phyloP scores from a whole-genome alignment of 2,113 vertebrate species.

The Centropus unirufus region DNA sequence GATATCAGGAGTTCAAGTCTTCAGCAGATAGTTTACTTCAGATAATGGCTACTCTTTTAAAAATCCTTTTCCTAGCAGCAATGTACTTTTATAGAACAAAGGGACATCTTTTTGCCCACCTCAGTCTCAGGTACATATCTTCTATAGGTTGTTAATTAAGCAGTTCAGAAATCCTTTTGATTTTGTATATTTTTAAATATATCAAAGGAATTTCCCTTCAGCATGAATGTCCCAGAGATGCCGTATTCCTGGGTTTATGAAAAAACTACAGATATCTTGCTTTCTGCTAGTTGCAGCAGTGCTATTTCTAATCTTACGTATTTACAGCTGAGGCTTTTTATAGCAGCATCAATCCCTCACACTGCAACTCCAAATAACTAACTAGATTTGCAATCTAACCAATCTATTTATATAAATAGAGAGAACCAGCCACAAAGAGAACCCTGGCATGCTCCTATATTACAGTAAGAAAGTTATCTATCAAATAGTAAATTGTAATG shows the following conservation, averaged over 20 bases:
- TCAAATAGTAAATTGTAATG: constrained; percentile 7
- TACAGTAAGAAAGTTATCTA: neutral
- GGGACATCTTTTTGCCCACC: constrained; percentile 53
- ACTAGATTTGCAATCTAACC: constrained; percentile 35
- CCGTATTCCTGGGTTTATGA: constrained; percentile 41
- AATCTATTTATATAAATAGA: constrained; percentile 10
- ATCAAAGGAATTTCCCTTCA: constrained; percentile 54
- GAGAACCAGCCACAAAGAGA: constrained; percentile 3
- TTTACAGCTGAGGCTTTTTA: constrained; percentile 38
- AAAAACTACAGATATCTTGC: constrained; percentile 55
- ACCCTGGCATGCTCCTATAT: neutral
- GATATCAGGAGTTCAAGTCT: constrained; percentile 30
- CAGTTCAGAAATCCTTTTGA: constrained; percentile 47
- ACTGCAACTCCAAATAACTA: constrained; percentile 20
- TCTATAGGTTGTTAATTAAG: constrained; percentile 72
- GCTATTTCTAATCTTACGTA: constrained; percentile 56
- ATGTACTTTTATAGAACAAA: constrained; percentile 68
- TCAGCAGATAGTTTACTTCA: constrained; percentile 35
- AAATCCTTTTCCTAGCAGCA: constrained; percentile 57
- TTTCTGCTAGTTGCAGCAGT: constrained; percentile 40
- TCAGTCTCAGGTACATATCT: constrained; percentile 50
- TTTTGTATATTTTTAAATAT: neutral
- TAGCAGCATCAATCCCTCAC: constrained; percentile 23
- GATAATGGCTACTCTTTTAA: constrained; percentile 54
- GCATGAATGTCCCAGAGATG: constrained; percentile 51